A percentile compares a stretch with the other conserved stretches of the same genome.
Evolutionary conservation across 2,888 invertebrate species (phyloP).

Genomic region (Ormyrus rosae): DNA sequence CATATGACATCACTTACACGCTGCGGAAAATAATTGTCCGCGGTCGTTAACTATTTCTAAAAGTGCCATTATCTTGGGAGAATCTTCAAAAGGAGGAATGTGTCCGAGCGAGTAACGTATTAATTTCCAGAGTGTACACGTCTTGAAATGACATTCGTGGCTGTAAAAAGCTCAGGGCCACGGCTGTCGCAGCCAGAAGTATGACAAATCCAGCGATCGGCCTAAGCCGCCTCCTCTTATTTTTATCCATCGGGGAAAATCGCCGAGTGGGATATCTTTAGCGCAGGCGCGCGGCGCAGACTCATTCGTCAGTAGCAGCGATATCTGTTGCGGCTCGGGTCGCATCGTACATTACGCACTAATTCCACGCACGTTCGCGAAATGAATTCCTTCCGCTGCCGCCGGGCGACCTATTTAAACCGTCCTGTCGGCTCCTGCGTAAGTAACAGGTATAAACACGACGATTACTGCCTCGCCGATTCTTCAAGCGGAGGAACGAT

Average conservation of each 20-base stretch:
- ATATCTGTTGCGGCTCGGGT: slow-evolving; percentile 24
- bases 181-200: slow-evolving; percentile 30
- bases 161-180: no score
- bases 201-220: slow-evolving; percentile 51
- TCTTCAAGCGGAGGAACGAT: slow-evolving; percentile 58
- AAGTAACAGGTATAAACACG: slow-evolving; percentile 64
- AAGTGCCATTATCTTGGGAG: not conserved
- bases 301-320: slow-evolving; percentile 47
- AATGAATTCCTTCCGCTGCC: slow-evolving; percentile 61
- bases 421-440: slow-evolving; percentile 59
- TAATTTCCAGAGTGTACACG: slow-evolving; percentile 20
- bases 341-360: slow-evolving; percentile 54
- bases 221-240: slow-evolving; percentile 39
- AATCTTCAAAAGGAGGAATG: not conserved
- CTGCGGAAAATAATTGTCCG: slow-evolving; percentile 13
- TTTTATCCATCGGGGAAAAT: slow-evolving; percentile 54
- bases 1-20: slow-evolving; percentile 5
- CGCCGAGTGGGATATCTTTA: slow-evolving; percentile 56
- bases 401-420: slow-evolving; percentile 60
- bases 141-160: slow-evolving; percentile 8
- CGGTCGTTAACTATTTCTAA: slow-evolving; percentile 10
- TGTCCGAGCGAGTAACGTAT: not conserved
- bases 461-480: slow-evolving; percentile 59
- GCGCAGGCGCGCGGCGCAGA: slow-evolving; percentile 39
- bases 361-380: slow-evolving; percentile 57